A percentile compares a stretch with the other conserved stretches of the same genome.
Conservation (phyloP, 2,888 invertebrate genomes). For the Oconnorella tubifera region DNA sequence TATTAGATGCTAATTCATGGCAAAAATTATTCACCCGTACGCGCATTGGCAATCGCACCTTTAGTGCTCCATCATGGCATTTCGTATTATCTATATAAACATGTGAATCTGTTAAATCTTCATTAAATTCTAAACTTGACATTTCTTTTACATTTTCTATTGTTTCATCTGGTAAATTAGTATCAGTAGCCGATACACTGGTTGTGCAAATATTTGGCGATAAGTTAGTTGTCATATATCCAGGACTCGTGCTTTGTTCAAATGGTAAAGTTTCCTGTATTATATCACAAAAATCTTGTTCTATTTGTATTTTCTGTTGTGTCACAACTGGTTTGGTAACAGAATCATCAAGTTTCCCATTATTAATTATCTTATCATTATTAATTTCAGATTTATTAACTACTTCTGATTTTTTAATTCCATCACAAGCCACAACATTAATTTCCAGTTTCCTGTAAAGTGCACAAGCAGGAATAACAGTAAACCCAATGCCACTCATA, state of each 20-base stretch:
- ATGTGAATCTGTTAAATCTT: neutral
- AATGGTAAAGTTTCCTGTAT: neutral
- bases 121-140: too few species aligned
- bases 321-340: neutral
- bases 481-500: constrained; percentile 26
- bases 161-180: too few species aligned
- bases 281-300: too few species aligned
- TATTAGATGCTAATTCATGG: constrained; percentile 19
- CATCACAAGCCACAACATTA: neutral
- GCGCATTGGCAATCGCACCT: constrained; percentile 1
- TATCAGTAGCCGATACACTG: too few species aligned
- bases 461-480: neutral
- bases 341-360: too few species aligned
- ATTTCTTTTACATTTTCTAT: too few species aligned
- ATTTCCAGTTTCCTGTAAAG: neutral
- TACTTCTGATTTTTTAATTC: neutral
- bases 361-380: too few species aligned
- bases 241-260: neutral
- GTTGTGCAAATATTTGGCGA: too few species aligned
- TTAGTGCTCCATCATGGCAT: neutral
- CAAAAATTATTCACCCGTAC: too few species aligned
- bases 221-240: neutral
- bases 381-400: neutral
- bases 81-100: neutral
- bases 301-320: too few species aligned